These are phyloP conservation scores for Myiagra hebetior DNA, from an alignment of 2,113 vertebrate species.

Conservation along the genomic window DNA sequence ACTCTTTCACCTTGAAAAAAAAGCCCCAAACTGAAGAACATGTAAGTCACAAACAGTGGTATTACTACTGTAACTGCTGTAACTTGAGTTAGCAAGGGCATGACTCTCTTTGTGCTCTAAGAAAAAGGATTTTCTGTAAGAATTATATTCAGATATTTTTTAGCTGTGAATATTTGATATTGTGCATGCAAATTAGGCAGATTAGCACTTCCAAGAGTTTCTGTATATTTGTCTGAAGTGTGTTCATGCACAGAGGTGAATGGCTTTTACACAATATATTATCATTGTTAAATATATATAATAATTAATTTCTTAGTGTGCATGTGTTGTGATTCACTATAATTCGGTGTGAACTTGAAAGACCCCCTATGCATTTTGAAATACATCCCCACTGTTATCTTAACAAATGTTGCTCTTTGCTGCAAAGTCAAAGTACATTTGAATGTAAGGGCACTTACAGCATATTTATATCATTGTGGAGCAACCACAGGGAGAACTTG, in stretches of 20 bases:
- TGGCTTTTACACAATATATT: not conserved
- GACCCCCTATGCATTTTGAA: not conserved
- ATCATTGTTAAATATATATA: not conserved
- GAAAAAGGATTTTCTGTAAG: not conserved
- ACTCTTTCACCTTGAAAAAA: not conserved
- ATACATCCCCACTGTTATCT: not conserved
- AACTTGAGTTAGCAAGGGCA: not conserved
- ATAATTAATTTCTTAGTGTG: not conserved
- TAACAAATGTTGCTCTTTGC: not conserved
- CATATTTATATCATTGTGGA: not conserved
- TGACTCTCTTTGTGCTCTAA: not conserved
- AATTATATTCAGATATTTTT: not conserved
- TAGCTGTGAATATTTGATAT: not conserved
- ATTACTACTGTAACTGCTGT: not conserved
- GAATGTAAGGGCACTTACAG: not conserved
- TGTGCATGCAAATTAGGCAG: not conserved
- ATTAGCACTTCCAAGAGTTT: not conserved
- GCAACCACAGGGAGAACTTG: not conserved
- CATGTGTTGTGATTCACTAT: not conserved
- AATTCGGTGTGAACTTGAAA: not conserved
- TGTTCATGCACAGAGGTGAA: not conserved
- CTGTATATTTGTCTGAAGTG: not conserved
- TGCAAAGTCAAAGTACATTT: not conserved
- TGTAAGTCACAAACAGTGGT: accelerated
- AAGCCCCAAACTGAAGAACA: not conserved